phyloP scores from a whole-genome alignment of 2,113 vertebrate species.

The Rhinolophus ferrumequinum region DNA sequence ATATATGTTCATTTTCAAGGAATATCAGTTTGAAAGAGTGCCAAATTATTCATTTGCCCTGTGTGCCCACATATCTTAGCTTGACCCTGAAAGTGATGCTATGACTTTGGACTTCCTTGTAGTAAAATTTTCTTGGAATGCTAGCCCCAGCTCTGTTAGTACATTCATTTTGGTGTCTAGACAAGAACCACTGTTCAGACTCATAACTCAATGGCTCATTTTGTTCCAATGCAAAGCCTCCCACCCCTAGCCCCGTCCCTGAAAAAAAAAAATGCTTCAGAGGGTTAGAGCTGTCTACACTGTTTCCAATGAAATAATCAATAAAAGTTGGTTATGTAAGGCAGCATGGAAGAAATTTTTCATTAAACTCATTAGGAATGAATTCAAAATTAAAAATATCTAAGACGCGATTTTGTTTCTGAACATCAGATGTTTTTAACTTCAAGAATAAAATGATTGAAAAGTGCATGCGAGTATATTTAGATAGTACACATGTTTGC shows the following conservation, averaged over 20 bases:
- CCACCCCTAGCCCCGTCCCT: too few species aligned
- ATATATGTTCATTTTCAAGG: background rate
- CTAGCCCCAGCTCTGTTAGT: background rate
- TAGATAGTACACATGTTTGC: background rate
- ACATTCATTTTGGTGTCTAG: background rate
- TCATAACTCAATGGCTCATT: background rate
- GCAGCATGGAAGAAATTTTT: background rate
- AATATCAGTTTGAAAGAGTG: background rate
- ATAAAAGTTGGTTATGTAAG: background rate
- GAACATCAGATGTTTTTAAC: background rate
- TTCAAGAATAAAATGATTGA: background rate
- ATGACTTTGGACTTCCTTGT: background rate
- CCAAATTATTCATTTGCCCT: background rate
- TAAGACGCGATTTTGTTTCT: background rate
- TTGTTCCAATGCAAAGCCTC: background rate
- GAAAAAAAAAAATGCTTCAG: background rate
- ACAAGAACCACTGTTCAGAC: background rate
- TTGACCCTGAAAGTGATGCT: background rate
- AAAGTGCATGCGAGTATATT: background rate
- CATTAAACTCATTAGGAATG: background rate
- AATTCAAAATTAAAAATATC: constrained; percentile 25
- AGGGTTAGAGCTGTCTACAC: background rate
- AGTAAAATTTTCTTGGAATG: background rate
- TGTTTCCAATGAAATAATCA: background rate
- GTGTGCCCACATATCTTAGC: background rate